These are phyloP conservation scores for Perca flavescens DNA, from an alignment of 2,113 vertebrate species.

Conservation along the genomic window DNA sequence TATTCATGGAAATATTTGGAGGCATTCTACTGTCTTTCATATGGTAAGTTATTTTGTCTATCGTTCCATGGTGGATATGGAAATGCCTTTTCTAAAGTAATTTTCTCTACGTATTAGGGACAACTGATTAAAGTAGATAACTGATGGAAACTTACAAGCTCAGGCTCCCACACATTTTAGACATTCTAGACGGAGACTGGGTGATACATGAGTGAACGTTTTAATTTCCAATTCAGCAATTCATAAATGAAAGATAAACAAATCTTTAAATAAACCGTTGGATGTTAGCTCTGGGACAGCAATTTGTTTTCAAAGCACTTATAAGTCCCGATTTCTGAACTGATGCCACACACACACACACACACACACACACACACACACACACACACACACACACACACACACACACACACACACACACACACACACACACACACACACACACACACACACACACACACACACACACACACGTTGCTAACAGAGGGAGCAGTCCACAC, in stretches of 20 bases:
- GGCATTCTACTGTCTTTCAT: constrained; percentile 58
- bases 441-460: background rate
- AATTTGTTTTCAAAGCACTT: constrained; percentile 60
- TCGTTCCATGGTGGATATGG: constrained; percentile 56
- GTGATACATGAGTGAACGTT: constrained; percentile 24
- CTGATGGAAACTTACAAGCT: constrained; percentile 30
- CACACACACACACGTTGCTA: background rate
- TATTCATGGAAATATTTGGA: constrained; percentile 75
- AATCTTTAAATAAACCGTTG: constrained; percentile 65
- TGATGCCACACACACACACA: constrained; percentile 14
- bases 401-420: constrained; percentile 16
- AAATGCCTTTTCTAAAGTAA: constrained; percentile 54
- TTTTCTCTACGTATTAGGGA: constrained; percentile 47
- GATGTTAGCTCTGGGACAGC: constrained; percentile 46
- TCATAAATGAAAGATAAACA: constrained; percentile 68
- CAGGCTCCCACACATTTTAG: constrained; percentile 19
- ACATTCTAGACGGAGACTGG: background rate
- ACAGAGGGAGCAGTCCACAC: constrained; percentile 31
- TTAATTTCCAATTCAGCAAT: constrained; percentile 58
- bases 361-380: background rate
- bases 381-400: constrained; percentile 1
- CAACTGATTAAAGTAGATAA: constrained; percentile 57
- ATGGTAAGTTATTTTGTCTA: constrained; percentile 52
- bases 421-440: too few species aligned
- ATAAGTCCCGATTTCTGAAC: constrained; percentile 33